phyloP scores from a whole-genome alignment of 1,140 invertebrate genomes.

The Mizuhopecten yessoensis region DNA sequence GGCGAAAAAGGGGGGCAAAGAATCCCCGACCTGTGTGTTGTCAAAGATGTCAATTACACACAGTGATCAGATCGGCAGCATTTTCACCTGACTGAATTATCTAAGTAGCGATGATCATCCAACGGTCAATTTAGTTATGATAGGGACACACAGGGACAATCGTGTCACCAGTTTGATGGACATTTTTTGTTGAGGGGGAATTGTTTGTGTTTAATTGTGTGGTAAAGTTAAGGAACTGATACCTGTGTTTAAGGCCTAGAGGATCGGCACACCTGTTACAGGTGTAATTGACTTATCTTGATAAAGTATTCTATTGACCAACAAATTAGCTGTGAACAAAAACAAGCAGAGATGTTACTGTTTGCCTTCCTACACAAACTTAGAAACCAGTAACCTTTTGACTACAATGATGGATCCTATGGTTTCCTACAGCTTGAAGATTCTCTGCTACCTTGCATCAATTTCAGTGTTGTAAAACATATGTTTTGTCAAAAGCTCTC shows the following conservation, averaged over 20 bases:
- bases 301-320: neutral
- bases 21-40: neutral
- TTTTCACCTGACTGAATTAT: slow-evolving; percentile 1
- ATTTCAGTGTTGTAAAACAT: neutral
- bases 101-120: neutral
- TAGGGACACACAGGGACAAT: slow-evolving; percentile 20
- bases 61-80: neutral
- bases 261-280: neutral
- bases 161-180: neutral
- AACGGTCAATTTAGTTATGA: neutral
- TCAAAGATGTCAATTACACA: neutral
- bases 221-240: neutral
- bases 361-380: neutral
- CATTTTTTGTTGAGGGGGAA: slow-evolving; percentile 12
- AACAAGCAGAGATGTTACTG: slow-evolving; percentile 3
- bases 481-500: neutral
- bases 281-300: neutral
- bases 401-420: neutral
- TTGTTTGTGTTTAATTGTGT: slow-evolving; percentile 19
- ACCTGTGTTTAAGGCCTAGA: neutral
- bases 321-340: slow-evolving; percentile 30
- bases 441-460: neutral
- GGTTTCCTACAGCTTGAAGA: neutral
- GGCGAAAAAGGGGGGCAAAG: neutral
- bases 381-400: neutral